Conservation (phyloP, 2,797 vertebrate species). For the Enteromius afrohamiltoni region DNA sequence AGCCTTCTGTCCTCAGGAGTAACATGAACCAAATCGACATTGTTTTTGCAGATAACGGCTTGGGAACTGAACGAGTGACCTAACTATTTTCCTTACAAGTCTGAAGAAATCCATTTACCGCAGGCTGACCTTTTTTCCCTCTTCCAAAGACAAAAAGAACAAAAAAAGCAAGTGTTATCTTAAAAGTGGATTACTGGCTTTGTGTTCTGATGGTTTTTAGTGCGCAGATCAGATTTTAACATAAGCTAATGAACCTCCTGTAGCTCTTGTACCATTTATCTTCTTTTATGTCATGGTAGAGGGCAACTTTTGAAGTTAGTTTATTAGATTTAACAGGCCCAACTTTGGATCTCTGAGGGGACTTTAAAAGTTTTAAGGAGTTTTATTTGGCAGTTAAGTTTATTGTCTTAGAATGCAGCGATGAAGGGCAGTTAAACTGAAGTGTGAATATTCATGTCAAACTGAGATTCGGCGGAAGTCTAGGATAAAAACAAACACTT, state of each 20-base stretch:
- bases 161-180: constrained; percentile 13
- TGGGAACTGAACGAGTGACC: neutral
- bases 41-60: constrained; percentile 21
- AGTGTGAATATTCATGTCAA: constrained; percentile 9
- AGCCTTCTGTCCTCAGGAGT: constrained; percentile 35
- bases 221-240: neutral
- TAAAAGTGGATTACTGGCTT: constrained; percentile 10
- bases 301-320: neutral
- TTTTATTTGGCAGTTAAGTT: constrained; percentile 37
- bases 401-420: constrained; percentile 14
- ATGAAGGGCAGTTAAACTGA: constrained; percentile 5
- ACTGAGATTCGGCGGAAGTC: constrained; percentile 3
- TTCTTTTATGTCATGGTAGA: neutral
- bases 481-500: constrained; percentile 35
- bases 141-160: neutral
- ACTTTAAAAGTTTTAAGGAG: constrained; percentile 6
- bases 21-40: constrained; percentile 14
- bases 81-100: constrained; percentile 19
- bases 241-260: neutral
- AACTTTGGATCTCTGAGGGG: neutral
- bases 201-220: constrained; percentile 21
- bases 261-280: constrained; percentile 14
- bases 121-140: constrained; percentile 7
- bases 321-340: constrained; percentile 17
- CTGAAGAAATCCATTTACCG: neutral